phyloP scores from a whole-genome alignment of 2,797 vertebrate genomes.

The Scarus forsteni region DNA sequence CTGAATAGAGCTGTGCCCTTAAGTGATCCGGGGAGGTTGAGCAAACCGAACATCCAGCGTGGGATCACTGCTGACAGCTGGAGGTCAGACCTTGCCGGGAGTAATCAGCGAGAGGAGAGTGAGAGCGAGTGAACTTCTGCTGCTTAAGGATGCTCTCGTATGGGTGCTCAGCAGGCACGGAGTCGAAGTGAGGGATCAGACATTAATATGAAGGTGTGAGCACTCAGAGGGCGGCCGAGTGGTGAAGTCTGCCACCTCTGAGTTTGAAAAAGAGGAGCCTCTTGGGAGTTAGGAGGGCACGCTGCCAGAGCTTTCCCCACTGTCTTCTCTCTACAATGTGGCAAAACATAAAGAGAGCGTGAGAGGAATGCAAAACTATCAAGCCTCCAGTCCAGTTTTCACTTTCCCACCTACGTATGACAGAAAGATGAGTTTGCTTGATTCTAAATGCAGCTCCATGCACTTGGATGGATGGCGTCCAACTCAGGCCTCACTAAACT shows the following conservation, averaged over 20 bases:
- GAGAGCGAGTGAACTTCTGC: constrained; percentile 36
- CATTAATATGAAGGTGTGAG: constrained; percentile 28
- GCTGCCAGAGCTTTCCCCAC: constrained; percentile 6
- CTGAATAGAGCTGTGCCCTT: constrained; percentile 45
- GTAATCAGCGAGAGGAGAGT: constrained; percentile 45
- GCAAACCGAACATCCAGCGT: constrained; percentile 54
- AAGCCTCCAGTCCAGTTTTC: not conserved
- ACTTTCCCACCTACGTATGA: not conserved
- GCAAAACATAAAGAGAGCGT: constrained; percentile 2
- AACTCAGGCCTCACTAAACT: not conserved
- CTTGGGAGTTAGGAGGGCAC: not conserved
- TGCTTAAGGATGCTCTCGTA: constrained; percentile 25
- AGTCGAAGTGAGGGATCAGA: constrained; percentile 21
- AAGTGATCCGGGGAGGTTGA: constrained; percentile 57
- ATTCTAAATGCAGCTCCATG: not conserved
- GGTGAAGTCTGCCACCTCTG: constrained; percentile 22
- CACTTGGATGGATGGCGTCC: not conserved
- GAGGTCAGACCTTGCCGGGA: constrained; percentile 64
- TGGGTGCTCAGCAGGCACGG: constrained; percentile 11
- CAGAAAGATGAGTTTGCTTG: not conserved
- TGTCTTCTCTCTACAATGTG: constrained; percentile 10
- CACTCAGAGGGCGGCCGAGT: not conserved
- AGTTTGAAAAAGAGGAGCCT: not conserved
- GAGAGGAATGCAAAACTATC: constrained; percentile 2
- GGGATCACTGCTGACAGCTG: constrained; percentile 61